Conservation (phyloP, 2,888 invertebrate species). For the Rhagium mordax region DNA sequence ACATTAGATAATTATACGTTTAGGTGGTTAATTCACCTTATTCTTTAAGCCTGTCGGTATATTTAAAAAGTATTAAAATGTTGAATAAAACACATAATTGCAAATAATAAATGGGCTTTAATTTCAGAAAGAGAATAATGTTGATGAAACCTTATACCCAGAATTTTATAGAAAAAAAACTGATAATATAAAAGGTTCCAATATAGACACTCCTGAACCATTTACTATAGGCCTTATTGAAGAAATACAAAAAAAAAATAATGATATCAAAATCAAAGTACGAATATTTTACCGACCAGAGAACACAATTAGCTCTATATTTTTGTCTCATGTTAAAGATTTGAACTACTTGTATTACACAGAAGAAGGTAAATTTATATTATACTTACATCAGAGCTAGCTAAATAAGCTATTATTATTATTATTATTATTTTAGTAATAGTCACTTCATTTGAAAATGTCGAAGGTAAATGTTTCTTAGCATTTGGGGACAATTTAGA, state of each 20-base stretch:
- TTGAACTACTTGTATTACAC: conserved; percentile 85
- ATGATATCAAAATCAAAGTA: conserved; percentile 77
- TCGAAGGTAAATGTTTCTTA: conserved; percentile 81
- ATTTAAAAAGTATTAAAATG: too few species aligned
- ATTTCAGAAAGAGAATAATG: conserved; percentile 67
- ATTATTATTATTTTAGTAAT: conserved; percentile 68
- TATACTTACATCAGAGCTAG: not conserved
- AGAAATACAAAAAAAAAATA: conserved; percentile 72
- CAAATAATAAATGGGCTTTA: not conserved
- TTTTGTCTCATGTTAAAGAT: conserved; percentile 76
- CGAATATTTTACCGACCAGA: conserved; percentile 84
- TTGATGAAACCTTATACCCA: conserved; percentile 84
- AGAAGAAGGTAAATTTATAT: conserved; percentile 74
- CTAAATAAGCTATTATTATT: not conserved
- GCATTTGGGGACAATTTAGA: conserved; percentile 75
- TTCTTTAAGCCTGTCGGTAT: too few species aligned
- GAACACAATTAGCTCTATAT: conserved; percentile 77
- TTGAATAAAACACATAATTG: too few species aligned
- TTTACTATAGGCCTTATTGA: conserved; percentile 82
- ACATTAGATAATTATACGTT: too few species aligned
- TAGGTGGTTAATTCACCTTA: too few species aligned
- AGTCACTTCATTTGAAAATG: conserved; percentile 74
- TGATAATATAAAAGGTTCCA: conserved; percentile 80
- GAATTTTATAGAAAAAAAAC: conserved; percentile 86
- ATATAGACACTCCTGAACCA: conserved; percentile 81